phyloP scores from a whole-genome alignment of 1,140 invertebrate genomes.

The Ericerus pela region DNA sequence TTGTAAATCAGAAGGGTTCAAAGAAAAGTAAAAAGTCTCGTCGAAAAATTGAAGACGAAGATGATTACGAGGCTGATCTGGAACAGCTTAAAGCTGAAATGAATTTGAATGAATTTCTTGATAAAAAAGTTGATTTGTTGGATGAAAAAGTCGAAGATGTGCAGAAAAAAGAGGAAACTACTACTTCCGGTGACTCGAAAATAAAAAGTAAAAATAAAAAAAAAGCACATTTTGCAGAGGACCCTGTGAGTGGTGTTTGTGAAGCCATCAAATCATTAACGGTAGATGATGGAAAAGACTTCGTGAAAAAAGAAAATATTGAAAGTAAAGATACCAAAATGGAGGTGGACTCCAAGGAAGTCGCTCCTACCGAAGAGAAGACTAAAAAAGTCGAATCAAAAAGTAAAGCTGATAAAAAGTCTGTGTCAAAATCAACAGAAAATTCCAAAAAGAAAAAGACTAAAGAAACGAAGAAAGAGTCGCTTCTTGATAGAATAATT shows the following conservation, averaged over 20 bases:
- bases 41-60: not conserved
- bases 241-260: too few relatives aligned
- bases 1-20: too few relatives aligned
- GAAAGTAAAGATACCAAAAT: not conserved
- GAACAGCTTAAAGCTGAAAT: not conserved
- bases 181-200: too few relatives aligned
- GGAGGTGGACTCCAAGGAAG: not conserved
- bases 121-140: not conserved
- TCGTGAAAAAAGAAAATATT: not conserved
- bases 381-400: too few relatives aligned
- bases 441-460: too few relatives aligned
- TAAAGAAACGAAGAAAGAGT: too few relatives aligned
- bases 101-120: not conserved
- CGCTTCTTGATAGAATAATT: too few relatives aligned
- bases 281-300: not conserved
- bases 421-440: too few relatives aligned
- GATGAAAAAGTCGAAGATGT: not conserved
- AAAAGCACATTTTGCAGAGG: too few relatives aligned
- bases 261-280: not conserved
- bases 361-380: too few relatives aligned
- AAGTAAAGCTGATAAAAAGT: too few relatives aligned
- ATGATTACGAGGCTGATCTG: not conserved
- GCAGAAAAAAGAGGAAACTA: not conserved
- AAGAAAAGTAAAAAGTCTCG: conserved; percentile 3
- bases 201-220: not conserved